A percentile compares a stretch with the other conserved stretches of the same genome.
phyloP scores from a whole-genome alignment of 2,888 invertebrate genomes.

The Tolmerus cingulatus region DNA sequence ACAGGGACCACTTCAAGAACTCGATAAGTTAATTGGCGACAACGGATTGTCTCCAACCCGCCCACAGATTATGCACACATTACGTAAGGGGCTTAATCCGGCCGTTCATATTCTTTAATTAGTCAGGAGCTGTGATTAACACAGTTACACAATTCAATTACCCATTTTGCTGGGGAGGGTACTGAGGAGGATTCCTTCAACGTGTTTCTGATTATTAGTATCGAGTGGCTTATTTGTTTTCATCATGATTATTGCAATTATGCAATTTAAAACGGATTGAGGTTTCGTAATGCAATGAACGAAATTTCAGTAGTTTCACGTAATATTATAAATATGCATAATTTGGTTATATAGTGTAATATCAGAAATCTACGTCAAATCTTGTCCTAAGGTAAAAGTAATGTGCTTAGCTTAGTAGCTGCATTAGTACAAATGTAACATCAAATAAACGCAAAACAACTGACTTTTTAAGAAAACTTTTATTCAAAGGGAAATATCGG shows the following conservation, averaged over 20 bases:
- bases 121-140: background rate
- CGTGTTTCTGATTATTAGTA: background rate
- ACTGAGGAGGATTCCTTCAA: background rate
- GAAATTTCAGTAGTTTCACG: background rate
- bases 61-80: background rate
- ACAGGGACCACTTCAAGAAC: background rate
- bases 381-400: no score
- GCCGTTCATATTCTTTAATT: background rate
- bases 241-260: background rate
- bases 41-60: background rate
- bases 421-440: no score
- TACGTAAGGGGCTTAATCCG: background rate
- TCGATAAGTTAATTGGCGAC: slow-evolving; percentile 16
- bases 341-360: background rate
- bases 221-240: background rate
- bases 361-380: background rate
- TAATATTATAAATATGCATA: background rate
- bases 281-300: background rate
- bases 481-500: no score
- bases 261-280: background rate
- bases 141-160: background rate
- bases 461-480: no score
- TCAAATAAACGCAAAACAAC: no score
- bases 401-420: no score
- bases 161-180: background rate